phyloP scores from a whole-genome alignment of 2,113 vertebrate genomes.

The Podarcis cretensis region DNA sequence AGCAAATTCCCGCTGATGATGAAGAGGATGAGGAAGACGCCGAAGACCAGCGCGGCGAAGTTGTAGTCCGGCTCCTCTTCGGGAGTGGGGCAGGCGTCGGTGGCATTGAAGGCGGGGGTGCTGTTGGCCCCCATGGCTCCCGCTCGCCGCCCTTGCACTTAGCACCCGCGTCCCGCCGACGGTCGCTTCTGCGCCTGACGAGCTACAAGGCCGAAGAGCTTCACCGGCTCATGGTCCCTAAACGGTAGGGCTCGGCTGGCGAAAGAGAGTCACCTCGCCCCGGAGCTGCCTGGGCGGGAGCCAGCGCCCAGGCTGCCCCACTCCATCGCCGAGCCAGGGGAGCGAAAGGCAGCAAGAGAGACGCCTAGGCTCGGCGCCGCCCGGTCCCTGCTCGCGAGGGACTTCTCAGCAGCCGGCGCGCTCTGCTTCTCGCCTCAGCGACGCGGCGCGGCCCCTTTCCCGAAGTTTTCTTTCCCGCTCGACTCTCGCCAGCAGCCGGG shows the following conservation, averaged over 20 bases:
- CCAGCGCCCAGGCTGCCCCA: conserved; percentile 3
- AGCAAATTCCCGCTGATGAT: conserved; percentile 89
- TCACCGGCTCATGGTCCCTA: neutral
- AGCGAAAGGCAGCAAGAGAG: neutral
- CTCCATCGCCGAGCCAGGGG: neutral
- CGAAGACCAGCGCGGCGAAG: conserved; percentile 83
- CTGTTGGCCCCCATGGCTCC: conserved; percentile 1
- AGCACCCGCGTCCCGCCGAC: neutral
- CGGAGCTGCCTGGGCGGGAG: neutral
- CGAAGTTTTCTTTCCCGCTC: neutral
- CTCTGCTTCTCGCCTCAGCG: neutral
- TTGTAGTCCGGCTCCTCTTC: conserved; percentile 51
- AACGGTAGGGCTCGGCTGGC: neutral
- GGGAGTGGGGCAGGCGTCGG: neutral
- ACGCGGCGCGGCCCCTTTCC: neutral
- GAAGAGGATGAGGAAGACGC: conserved; percentile 83
- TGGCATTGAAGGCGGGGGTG: neutral
- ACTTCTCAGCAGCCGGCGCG: neutral
- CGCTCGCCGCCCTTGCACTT: neutral
- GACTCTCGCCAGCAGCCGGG: neutral
- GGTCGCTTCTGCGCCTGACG: neutral
- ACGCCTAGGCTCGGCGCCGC: neutral
- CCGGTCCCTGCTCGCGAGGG: neutral
- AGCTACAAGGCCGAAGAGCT: neutral
- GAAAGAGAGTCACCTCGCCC: neutral